These are phyloP conservation scores for Chaenodraco wilsoni DNA, from an alignment of 2,797 vertebrate species.

Conservation along the genomic window DNA sequence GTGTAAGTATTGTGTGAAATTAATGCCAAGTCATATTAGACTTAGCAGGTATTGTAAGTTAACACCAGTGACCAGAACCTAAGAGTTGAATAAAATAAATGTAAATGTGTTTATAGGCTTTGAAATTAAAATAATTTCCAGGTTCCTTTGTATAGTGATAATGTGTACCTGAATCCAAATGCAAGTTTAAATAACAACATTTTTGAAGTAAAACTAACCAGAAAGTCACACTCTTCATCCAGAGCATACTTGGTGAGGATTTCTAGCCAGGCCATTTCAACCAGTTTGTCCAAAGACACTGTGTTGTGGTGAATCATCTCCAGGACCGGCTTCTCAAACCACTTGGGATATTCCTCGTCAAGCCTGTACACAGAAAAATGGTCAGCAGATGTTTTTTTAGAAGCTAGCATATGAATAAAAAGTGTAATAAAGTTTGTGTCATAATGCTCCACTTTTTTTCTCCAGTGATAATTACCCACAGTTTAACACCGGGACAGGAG, in stretches of 20 bases:
- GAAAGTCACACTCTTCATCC: constrained; percentile 95
- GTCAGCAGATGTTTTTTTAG: neutral
- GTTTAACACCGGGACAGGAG: neutral
- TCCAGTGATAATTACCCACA: too few relatives aligned
- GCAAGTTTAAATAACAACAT: neutral
- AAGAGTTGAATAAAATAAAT: neutral
- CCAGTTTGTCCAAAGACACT: constrained; percentile 94
- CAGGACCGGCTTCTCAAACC: constrained; percentile 97
- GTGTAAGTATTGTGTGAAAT: neutral
- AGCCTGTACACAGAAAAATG: constrained; percentile 80
- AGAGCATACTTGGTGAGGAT: constrained; percentile 98
- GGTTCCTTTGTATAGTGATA: neutral
- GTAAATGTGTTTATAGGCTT: neutral
- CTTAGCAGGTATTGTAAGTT: neutral
- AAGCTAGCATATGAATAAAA: neutral
- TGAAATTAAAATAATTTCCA: neutral
- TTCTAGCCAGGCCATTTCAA: constrained; percentile 95
- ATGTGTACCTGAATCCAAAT: neutral
- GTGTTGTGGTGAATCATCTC: constrained; percentile 99
- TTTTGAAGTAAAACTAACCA: constrained; percentile 81
- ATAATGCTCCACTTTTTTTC: neutral
- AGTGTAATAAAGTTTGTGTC: neutral
- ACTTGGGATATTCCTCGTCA: constrained; percentile 95
- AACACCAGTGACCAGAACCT: neutral
- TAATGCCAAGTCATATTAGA: neutral